Conservation (phyloP, 2,113 vertebrate genomes). For the Paraplagusia blochii region DNA sequence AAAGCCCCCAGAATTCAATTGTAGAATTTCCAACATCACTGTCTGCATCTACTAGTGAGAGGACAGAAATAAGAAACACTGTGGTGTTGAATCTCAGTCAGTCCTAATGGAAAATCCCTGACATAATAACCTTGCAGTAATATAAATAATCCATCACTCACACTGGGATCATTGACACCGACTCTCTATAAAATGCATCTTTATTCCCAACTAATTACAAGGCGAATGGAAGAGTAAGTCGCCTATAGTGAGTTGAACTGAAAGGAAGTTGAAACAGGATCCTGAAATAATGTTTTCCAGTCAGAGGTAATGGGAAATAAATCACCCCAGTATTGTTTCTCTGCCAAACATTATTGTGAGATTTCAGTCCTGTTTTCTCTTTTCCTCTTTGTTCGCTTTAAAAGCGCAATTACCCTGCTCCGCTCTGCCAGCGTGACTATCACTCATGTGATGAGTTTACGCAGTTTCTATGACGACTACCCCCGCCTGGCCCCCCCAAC, state of each 20-base stretch:
- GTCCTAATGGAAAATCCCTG: constrained; percentile 24
- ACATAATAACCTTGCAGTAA: constrained; percentile 16
- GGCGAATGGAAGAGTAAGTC: constrained; percentile 23
- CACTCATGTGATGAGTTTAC: constrained; percentile 58
- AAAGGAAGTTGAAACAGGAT: not conserved
- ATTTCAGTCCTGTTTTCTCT: constrained; percentile 53
- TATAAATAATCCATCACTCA: constrained; percentile 8
- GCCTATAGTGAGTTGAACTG: constrained; percentile 13
- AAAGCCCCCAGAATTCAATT: constrained; percentile 39
- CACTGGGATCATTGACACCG: not conserved
- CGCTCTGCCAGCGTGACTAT: constrained; percentile 42
- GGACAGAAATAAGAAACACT: constrained; percentile 33
- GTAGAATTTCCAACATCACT: constrained; percentile 39
- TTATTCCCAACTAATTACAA: constrained; percentile 22
- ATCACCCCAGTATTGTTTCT: constrained; percentile 33
- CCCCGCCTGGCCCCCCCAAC: constrained; percentile 12
- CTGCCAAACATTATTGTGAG: constrained; percentile 52
- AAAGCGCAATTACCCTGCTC: constrained; percentile 55
- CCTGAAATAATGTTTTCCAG: constrained; percentile 7
- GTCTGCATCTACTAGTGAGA: constrained; percentile 11
- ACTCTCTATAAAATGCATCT: constrained; percentile 3
- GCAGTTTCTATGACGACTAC: constrained; percentile 55
- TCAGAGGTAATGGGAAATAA: constrained; percentile 26
- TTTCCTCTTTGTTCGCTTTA: constrained; percentile 55
- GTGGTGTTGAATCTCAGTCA: constrained; percentile 26